Base-by-base conservation (phyloP, 2,797 vertebrate genomes). In the Trematomus bernacchii region DNA sequence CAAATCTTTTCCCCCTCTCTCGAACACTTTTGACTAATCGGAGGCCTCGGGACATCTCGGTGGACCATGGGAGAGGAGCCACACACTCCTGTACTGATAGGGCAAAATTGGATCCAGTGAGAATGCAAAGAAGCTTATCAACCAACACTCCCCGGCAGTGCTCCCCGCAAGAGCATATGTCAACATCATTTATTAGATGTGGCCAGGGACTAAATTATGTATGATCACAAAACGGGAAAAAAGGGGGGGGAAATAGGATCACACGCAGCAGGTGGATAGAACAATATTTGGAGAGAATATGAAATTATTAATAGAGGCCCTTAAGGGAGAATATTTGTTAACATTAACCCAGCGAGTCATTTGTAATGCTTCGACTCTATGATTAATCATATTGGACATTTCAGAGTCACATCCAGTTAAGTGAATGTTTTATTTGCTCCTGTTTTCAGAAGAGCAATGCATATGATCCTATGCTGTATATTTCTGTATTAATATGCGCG, bases 171-270 rank as follows among this genome's bases (percentile, higher is more conserved):
- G 94, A 95, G 94, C 94, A 95, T 95, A 94, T 96, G 95, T 95
- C 95, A 95, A 95, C 95, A 95, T 95, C 93, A 95, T 96, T 95
- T 95, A 95, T 94, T 94, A 95, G 94, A 95, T 94, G 95, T 95
- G 94, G 95, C 93, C 93, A 79, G 91, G 94, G 93, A 94, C 94
- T 95, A 95, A 95, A 95, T 95, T 94, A 95, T 95, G 92, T 94
- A 95, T 94, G 93, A 95, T 95, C 94, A 94, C 93, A 95, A 95
- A 95, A 95, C 80, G 90, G 82, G 80, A 40, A 71, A 76, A 82
- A 83, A 84, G 87, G 33, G 46, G 51, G 40, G 23, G 8, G 2
- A 78, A 83, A 82, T 85, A 76, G 93, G 93, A 92, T 93, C 90
- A 89, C 87, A 86, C 93, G 76, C 93, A 94, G 93, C 92, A 95